These are phyloP conservation scores for Acanthosepion pharaonis DNA, from an alignment of 2,888 invertebrate genomes.

Conservation along the genomic window DNA sequence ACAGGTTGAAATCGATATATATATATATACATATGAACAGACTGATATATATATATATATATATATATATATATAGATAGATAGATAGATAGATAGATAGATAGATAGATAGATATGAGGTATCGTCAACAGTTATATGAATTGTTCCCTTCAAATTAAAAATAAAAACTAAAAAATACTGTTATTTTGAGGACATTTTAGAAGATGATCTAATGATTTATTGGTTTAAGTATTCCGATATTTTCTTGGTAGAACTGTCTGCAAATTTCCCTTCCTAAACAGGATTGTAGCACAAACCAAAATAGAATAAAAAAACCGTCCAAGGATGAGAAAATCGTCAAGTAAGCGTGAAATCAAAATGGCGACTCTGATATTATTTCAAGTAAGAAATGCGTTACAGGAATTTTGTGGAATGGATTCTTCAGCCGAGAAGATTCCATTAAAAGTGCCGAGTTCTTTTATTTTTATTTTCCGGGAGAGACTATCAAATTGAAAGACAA, in stretches of 20 bases:
- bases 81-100: too few relatives aligned
- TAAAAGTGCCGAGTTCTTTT: background rate
- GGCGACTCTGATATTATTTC: background rate
- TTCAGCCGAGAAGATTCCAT: background rate
- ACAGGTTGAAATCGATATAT: too few relatives aligned
- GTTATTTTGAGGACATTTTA: background rate
- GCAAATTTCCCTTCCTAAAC: background rate
- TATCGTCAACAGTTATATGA: background rate
- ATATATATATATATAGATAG: too few relatives aligned
- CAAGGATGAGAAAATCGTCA: background rate
- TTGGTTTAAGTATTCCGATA: background rate
- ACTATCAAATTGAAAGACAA: background rate
- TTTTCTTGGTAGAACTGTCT: too few relatives aligned
- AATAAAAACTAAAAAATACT: background rate
- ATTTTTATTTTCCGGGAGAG: background rate
- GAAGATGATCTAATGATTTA: background rate
- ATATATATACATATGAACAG: too few relatives aligned
- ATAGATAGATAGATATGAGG: too few relatives aligned
- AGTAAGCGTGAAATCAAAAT: constrained; percentile 6
- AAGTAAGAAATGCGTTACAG: background rate
- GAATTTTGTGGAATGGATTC: background rate
- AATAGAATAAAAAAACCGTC: background rate
- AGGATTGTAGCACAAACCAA: background rate
- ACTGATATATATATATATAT: too few relatives aligned
- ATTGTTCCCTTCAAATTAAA: background rate